Evolutionary conservation across 2,113 vertebrate species (phyloP).

Genomic region (Mellivora capensis): DNA sequence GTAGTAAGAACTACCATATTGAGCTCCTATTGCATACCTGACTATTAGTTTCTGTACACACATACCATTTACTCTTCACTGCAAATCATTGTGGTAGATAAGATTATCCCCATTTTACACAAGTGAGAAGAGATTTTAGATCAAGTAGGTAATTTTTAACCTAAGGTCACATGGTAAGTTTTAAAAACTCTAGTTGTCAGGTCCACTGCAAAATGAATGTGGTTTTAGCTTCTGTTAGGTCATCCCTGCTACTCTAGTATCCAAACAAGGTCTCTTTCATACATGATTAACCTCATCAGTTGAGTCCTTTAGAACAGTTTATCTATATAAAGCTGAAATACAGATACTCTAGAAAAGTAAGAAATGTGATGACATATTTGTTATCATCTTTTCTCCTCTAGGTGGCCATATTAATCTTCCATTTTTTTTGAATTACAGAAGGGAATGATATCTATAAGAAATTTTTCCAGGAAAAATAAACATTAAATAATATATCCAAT

Average conservation of each 20-base stretch:
- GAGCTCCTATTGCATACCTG: neutral
- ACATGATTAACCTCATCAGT: neutral
- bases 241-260: neutral
- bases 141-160: neutral
- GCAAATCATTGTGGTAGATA: neutral
- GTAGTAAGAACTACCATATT: neutral
- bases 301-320: neutral
- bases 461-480: slow-evolving; percentile 46
- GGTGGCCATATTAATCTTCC: slow-evolving; percentile 82
- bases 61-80: neutral
- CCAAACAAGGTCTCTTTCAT: neutral
- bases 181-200: neutral
- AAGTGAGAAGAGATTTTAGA: neutral
- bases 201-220: neutral
- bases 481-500: neutral
- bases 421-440: slow-evolving; percentile 39
- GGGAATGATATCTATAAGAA: neutral
- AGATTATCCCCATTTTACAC: neutral
- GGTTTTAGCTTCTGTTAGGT: neutral
- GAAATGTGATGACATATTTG: slow-evolving; percentile 54
- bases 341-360: slow-evolving; percentile 42
- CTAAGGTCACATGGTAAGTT: neutral
- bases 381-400: slow-evolving; percentile 81
- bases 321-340: neutral
- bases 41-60: neutral